phyloP scores from a whole-genome alignment of 2,797 vertebrate genomes.

The Falco columbarius region DNA sequence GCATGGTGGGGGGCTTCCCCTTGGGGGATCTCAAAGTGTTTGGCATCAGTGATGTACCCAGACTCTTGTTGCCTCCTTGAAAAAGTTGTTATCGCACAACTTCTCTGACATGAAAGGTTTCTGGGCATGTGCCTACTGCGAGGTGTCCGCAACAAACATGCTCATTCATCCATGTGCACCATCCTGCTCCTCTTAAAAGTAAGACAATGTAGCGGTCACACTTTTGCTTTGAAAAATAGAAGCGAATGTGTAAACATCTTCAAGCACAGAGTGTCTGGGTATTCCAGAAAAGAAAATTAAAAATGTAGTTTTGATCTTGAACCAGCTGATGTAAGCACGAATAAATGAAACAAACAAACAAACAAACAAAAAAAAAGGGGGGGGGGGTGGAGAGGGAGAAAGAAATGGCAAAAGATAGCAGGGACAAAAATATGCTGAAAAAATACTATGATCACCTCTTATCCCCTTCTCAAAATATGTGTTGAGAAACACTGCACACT shows the following conservation, averaged over 20 bases:
- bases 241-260: neutral
- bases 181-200: neutral
- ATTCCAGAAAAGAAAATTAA: neutral
- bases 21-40: neutral
- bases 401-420: neutral
- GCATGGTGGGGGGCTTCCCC: neutral
- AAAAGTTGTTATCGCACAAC: neutral
- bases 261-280: neutral
- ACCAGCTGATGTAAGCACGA: neutral
- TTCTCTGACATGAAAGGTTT: neutral
- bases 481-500: neutral
- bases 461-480: neutral
- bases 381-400: neutral
- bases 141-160: neutral
- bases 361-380: too few relatives aligned
- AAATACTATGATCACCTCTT: neutral
- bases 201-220: neutral
- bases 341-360: neutral
- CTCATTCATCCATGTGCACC: accelerated
- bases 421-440: neutral
- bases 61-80: neutral
- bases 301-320: neutral
- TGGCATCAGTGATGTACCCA: neutral
- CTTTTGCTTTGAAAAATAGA: neutral
- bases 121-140: neutral